phyloP scores from a whole-genome alignment of 2,113 vertebrate genomes.

The Malurus alboscapulatus region DNA sequence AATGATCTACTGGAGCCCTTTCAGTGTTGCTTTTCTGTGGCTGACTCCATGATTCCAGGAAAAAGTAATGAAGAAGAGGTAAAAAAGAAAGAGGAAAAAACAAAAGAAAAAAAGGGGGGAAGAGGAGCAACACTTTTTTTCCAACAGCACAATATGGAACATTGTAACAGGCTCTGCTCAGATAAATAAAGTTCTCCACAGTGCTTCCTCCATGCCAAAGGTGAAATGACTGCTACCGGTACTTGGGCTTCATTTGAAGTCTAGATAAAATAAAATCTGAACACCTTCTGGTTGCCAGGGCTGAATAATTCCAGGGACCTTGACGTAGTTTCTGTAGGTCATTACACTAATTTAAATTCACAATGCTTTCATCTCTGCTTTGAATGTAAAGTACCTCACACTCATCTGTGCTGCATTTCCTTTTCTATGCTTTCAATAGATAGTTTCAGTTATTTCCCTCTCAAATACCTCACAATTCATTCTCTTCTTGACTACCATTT shows the following conservation, averaged over 20 bases:
- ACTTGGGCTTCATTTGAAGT: neutral
- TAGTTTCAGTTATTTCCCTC: neutral
- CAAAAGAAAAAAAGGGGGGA: accelerated
- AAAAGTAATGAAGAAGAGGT: neutral
- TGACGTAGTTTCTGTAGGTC: constrained; percentile 45
- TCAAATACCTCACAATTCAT: neutral
- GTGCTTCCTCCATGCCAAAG: neutral
- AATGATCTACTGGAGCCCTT: neutral
- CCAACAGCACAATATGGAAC: neutral
- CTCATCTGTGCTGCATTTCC: neutral
- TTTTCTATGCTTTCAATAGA: constrained; percentile 1
- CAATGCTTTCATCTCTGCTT: constrained; percentile 45
- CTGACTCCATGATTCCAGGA: neutral
- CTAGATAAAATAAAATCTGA: constrained; percentile 24
- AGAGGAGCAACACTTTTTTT: neutral
- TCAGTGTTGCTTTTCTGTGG: neutral
- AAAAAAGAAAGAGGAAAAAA: neutral
- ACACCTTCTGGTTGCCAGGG: constrained; percentile 16
- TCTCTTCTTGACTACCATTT: neutral
- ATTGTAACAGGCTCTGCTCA: neutral
- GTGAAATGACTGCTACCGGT: neutral
- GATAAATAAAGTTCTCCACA: neutral
- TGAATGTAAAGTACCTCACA: constrained; percentile 17
- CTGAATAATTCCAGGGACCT: constrained; percentile 55
- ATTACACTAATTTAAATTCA: constrained; percentile 61